Evolutionary conservation across 2,888 invertebrate genomes (phyloP), one percentile per base, ranked within the genome.

Genomic region (Orchesella flavescens): DNA sequence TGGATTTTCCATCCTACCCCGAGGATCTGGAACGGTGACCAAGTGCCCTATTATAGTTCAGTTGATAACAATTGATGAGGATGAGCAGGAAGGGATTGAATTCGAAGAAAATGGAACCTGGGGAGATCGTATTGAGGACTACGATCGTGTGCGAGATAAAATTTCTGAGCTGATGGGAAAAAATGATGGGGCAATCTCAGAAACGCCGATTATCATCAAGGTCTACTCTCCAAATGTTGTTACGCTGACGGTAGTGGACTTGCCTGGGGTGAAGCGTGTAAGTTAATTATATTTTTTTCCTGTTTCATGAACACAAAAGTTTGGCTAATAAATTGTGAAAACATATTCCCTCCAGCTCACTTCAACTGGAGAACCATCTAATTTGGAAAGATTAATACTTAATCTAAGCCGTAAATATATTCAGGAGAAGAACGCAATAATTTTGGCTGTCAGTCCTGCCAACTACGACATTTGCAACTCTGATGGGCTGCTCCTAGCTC

Each of bases 181-280:
- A 12, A 53, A 23, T 1, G 44, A 17, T 10, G 77, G 77, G 5
- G 66, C 43, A 7, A 69, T 77, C 21, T 19, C 9, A 4, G 77
- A 77, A 17, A 23, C 7, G 0, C 96, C 99, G 0, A 99, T 99
- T 88, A 96, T 94, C 90, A 92, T 99, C 84, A 98, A 98, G 91
- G 97, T 99, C 89, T 99, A 92, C 90, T 99, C 99, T 0, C 94
- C 94, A n/a, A 93, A 93, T 87, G 98, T 99, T 23, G 96, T 99
- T 74, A 98, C 97, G 90, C 91, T 96, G 72, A 85, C 99, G 0
- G 91, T 99, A 69, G 97, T 99, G 69, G 99, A 99, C 92, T 92
- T 99, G 69, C 99, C 99, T 73, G 99, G 99, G 84, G 95, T 99
- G 84, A 68, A 68, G 34, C 19, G 69, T 23, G 75, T 75, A 65